Conservation (phyloP, 2,113 vertebrate species). For the Corythornis vintsioides region DNA sequence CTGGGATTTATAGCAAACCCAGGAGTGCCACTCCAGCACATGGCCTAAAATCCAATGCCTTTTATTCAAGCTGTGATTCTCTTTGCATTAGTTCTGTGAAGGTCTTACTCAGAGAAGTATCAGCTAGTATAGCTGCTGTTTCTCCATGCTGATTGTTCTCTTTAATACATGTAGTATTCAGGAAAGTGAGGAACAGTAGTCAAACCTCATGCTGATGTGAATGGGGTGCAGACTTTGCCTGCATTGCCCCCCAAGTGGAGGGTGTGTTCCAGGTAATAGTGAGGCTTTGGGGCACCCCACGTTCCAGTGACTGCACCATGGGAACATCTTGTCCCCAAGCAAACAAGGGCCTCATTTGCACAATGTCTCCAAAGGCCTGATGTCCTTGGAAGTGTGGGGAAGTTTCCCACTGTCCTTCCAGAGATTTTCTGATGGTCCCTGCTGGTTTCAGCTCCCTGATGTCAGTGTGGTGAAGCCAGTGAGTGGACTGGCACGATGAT, state of each 20-base stretch:
- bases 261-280: too few relatives aligned
- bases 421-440: not conserved
- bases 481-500: not conserved
- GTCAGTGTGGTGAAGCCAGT: fast-evolving
- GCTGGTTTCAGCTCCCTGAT: not conserved
- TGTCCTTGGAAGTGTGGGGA: not conserved
- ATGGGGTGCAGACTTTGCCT: not conserved
- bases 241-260: not conserved
- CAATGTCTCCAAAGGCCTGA: not conserved
- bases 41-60: not conserved
- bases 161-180: not conserved
- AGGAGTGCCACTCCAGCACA: not conserved
- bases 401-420: not conserved
- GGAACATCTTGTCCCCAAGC: not conserved
- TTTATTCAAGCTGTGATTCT: not conserved
- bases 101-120: not conserved
- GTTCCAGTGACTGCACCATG: not conserved
- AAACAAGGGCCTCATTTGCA: too few relatives aligned
- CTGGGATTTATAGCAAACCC: not conserved
- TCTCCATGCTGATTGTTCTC: not conserved
- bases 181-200: not conserved
- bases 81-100: not conserved
- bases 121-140: not conserved
- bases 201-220: not conserved
- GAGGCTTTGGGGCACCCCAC: fast-evolving